Evolutionary conservation across 2,888 invertebrate species (phyloP).

Genomic region (Erynnis tages): DNA sequence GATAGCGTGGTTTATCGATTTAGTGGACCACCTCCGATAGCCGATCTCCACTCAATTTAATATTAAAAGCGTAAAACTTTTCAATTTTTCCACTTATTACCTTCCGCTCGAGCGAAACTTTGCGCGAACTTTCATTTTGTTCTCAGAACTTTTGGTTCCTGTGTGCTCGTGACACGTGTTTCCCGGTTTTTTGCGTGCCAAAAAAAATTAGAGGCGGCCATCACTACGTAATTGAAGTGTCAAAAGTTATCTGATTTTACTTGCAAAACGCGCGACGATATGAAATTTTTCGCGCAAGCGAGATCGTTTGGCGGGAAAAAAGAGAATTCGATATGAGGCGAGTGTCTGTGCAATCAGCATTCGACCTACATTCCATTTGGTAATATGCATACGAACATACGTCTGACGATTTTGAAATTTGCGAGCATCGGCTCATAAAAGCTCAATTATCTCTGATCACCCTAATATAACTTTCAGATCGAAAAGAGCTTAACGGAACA

Average conservation of each 20-base stretch:
- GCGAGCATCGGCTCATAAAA: not conserved
- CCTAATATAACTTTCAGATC: not conserved
- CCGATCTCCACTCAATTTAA: conserved; percentile 47
- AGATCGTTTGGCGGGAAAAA: conserved; percentile 70
- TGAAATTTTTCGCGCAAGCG: conserved; percentile 76
- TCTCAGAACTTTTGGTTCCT: conserved; percentile 58
- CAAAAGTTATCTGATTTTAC: conserved; percentile 82
- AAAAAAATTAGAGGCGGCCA: conserved; percentile 70
- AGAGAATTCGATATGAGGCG: conserved; percentile 78
- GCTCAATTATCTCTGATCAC: not conserved
- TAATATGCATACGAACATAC: conserved; percentile 54
- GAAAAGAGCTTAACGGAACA: too few relatives aligned
- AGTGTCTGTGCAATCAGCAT: conserved; percentile 73
- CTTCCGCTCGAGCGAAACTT: conserved; percentile 49
- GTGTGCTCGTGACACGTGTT: conserved; percentile 72
- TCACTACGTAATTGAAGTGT: conserved; percentile 80
- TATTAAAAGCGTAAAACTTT: conserved; percentile 66
- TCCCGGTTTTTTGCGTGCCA: conserved; percentile 49
- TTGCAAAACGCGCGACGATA: conserved; percentile 77
- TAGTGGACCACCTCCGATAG: conserved; percentile 1
- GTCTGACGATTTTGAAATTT: conserved; percentile 9
- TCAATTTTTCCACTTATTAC: conserved; percentile 64
- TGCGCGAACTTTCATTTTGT: conserved; percentile 61
- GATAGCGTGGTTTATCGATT: conserved; percentile 8
- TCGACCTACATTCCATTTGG: conserved; percentile 69